Percentiles rank a stretch among this genome's conserved stretches.
Evolutionary conservation across 2,113 vertebrate genomes (phyloP).

Genomic region (Gnathonemus echidnorhynchus): DNA sequence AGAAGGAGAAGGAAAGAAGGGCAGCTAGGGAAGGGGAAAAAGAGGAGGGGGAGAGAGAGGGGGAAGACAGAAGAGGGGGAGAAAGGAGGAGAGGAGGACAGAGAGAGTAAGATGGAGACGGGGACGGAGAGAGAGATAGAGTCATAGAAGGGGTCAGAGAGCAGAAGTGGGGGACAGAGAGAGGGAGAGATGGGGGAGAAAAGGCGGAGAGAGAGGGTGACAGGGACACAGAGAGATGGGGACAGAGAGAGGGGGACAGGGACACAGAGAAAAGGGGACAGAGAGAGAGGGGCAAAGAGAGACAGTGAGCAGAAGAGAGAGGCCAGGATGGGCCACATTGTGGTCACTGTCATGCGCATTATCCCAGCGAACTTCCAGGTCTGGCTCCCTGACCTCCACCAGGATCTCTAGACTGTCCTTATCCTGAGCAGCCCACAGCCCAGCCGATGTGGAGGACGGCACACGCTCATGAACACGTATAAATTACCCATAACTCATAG

Average conservation of each 20-base stretch:
- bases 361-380: not conserved
- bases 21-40: not conserved
- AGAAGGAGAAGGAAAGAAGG: not conserved
- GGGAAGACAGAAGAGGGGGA: not conserved
- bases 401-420: not conserved
- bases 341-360: not conserved
- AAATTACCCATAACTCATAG: not conserved
- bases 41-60: not conserved
- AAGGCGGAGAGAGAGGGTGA: not conserved
- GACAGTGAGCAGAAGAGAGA: not conserved
- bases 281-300: not conserved
- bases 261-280: not conserved
- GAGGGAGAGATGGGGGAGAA: not conserved
- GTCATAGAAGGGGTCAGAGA: no score
- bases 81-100: not conserved
- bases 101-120: not conserved
- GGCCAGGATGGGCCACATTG: not conserved
- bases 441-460: not conserved
- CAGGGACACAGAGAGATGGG: not conserved
- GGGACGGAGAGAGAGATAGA: not conserved
- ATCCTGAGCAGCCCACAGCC: not conserved
- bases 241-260: not conserved
- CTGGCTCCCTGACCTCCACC: not conserved
- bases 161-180: constrained; percentile 10
- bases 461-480: not conserved